Percentiles rank a stretch among this genome's conserved stretches.
These are phyloP conservation scores for Pampusana beccarii DNA, from an alignment of 2,113 vertebrate species.

Conservation along the genomic window DNA sequence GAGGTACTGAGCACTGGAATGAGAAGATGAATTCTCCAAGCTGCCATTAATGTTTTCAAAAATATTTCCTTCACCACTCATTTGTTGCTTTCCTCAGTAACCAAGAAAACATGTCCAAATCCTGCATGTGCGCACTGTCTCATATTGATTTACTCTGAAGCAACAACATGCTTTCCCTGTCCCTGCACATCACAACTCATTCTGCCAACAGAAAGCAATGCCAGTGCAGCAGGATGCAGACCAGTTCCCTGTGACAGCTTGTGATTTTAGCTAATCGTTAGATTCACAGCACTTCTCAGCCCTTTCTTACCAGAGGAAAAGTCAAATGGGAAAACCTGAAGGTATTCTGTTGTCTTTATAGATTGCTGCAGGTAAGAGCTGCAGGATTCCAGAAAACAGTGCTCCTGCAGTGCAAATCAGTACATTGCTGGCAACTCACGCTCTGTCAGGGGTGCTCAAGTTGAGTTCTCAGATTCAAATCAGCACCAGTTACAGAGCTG, in stretches of 20 bases:
- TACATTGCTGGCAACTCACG: not conserved
- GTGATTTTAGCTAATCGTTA: not conserved
- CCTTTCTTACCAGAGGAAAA: not conserved
- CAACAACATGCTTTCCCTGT: rapidly evolving
- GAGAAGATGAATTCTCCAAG: not conserved
- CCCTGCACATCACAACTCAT: not conserved
- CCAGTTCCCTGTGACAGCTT: not conserved
- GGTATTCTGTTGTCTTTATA: not conserved
- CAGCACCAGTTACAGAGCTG: not conserved
- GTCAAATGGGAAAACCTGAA: not conserved
- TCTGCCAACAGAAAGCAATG: not conserved
- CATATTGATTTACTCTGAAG: not conserved
- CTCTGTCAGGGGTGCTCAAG: not conserved
- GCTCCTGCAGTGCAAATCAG: not conserved
- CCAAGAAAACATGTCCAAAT: not conserved
- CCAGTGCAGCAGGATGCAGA: not conserved
- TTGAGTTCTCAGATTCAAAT: not conserved
- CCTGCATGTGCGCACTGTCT: not conserved
- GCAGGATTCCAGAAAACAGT: not conserved
- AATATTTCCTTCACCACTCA: not conserved
- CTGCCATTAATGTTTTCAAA: not conserved
- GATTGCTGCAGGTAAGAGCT: not conserved
- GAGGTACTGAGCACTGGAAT: not conserved
- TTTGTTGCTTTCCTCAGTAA: not conserved
- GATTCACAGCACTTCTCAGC: not conserved